Evolutionary conservation across 2,113 vertebrate genomes (phyloP).

Genomic region (Toxostoma redivivum): DNA sequence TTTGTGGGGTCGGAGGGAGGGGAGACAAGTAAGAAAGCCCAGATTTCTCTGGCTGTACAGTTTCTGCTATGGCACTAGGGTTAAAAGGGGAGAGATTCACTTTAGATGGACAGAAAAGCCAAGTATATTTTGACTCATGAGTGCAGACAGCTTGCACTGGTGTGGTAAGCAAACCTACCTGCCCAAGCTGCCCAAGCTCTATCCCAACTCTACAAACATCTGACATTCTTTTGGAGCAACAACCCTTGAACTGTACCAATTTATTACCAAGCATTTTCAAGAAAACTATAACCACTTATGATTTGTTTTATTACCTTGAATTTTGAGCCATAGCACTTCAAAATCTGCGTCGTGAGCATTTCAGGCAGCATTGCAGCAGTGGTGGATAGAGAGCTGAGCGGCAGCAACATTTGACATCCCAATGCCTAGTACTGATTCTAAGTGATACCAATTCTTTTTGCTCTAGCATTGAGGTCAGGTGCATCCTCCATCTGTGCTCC

Average conservation of each 20-base stretch:
- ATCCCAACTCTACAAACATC: neutral
- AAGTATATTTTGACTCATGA: neutral
- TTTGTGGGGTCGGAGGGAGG: neutral
- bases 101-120: neutral
- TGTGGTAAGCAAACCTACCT: neutral
- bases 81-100: neutral
- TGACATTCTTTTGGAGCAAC: neutral
- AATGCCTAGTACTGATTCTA: neutral
- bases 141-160: neutral
- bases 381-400: neutral
- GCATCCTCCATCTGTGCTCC: conserved; percentile 18
- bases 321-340: neutral
- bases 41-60: neutral
- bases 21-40: neutral
- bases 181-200: neutral
- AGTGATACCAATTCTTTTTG: neutral
- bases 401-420: neutral
- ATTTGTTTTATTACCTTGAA: neutral
- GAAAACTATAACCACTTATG: neutral
- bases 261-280: neutral
- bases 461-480: neutral
- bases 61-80: neutral
- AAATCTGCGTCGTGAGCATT: neutral
- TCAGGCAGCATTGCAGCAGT: neutral
- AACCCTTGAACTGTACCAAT: neutral